Percentiles rank a stretch among this genome's conserved stretches.
Conservation (phyloP, 2,888 invertebrate species). For the Heliconius cydno region DNA sequence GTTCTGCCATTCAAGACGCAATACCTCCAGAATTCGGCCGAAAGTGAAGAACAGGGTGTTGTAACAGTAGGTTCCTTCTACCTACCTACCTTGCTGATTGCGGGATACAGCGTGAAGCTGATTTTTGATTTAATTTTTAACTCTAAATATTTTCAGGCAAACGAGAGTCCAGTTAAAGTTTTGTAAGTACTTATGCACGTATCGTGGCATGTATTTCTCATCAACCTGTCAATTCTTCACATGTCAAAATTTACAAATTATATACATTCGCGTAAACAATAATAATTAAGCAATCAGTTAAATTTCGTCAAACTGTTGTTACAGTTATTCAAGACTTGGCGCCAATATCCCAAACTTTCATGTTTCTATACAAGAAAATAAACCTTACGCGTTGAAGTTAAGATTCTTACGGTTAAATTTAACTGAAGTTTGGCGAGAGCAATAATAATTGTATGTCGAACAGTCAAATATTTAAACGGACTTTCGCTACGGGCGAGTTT, state of each 20-base stretch:
- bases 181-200: background rate
- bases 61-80: too few relatives aligned
- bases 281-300: slow-evolving; percentile 78
- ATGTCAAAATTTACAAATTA: slow-evolving; percentile 62
- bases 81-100: too few relatives aligned
- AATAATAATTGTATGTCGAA: slow-evolving; percentile 76
- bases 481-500: slow-evolving; percentile 65
- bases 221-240: slow-evolving; percentile 48
- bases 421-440: slow-evolving; percentile 60
- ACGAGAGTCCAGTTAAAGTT: slow-evolving; percentile 17
- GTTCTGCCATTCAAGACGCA: too few relatives aligned
- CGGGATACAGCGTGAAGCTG: too few relatives aligned
- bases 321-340: slow-evolving; percentile 73
- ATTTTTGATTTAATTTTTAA: too few relatives aligned
- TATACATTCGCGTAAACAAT: slow-evolving; percentile 61
- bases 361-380: background rate
- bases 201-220: slow-evolving; percentile 20
- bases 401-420: slow-evolving; percentile 49
- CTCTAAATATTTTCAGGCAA: background rate
- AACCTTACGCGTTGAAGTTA: slow-evolving; percentile 43
- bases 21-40: too few relatives aligned
- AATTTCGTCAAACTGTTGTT: slow-evolving; percentile 74
- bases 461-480: slow-evolving; percentile 74
- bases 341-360: slow-evolving; percentile 58
- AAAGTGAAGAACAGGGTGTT: too few relatives aligned